phyloP scores from a whole-genome alignment of 1,140 invertebrate genomes.

The Lethocerus indicus region DNA sequence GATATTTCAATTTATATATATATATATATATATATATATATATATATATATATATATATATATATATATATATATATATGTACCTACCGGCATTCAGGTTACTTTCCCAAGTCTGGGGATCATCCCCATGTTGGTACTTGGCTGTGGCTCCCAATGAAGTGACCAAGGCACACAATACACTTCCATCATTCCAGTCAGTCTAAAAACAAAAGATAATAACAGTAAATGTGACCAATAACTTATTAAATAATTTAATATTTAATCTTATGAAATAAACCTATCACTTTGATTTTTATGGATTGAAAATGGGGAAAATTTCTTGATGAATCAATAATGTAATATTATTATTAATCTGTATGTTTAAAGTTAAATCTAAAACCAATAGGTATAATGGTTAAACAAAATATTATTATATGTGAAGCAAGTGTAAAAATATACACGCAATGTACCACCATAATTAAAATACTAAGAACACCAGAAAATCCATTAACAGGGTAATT shows the following conservation, averaged over 20 bases:
- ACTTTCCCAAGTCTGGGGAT: constrained; percentile 60
- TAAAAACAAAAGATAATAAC: constrained; percentile 26
- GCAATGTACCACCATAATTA: too few species aligned
- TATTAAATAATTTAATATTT: not conserved
- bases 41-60: not conserved
- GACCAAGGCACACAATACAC: constrained; percentile 69
- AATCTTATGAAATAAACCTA: too few species aligned
- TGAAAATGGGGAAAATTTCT: too few species aligned
- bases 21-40: not conserved
- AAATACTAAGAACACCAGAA: too few species aligned
- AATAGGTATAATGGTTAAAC: too few species aligned
- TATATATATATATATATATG: not conserved
- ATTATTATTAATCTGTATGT: too few species aligned
- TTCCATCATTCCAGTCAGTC: constrained; percentile 94
- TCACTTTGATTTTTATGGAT: too few species aligned
- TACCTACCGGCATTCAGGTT: constrained; percentile 53
- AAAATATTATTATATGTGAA: too few species aligned
- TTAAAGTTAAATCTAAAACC: too few species aligned
- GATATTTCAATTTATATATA: not conserved
- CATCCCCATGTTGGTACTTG: constrained; percentile 54
- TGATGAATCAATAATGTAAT: too few species aligned
- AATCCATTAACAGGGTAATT: too few species aligned
- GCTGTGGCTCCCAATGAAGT: constrained; percentile 71
- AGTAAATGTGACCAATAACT: not conserved
- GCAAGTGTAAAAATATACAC: too few species aligned